Conservation (phyloP, 2,888 invertebrate genomes). For the Nomada lathburiana region DNA sequence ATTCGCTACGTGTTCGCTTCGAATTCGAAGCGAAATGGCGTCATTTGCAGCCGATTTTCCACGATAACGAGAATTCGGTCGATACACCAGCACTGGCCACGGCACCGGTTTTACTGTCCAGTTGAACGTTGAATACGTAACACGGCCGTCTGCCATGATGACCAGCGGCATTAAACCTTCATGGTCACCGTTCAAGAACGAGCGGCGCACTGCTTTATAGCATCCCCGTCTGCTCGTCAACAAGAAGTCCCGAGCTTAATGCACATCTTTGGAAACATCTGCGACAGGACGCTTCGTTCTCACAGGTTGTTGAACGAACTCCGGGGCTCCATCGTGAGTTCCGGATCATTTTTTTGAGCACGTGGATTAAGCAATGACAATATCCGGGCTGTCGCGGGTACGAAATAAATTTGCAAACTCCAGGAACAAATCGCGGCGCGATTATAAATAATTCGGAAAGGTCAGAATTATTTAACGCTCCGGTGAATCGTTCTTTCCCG, state of each 20-base stretch:
- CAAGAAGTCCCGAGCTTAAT: background rate
- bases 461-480: too few relatives aligned
- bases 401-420: too few relatives aligned
- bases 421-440: too few relatives aligned
- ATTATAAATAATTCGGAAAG: too few relatives aligned
- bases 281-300: background rate
- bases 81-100: background rate
- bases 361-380: background rate
- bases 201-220: constrained; percentile 18
- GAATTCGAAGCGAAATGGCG: background rate
- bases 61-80: background rate
- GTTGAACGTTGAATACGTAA: constrained; percentile 35
- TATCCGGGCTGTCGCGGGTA: background rate
- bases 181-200: constrained; percentile 17
- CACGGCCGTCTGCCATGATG: background rate
- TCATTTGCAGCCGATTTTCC: constrained; percentile 16
- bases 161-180: constrained; percentile 34
- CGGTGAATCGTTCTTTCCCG: background rate
- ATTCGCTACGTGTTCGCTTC: too few relatives aligned
- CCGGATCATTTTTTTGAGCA: background rate
- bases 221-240: background rate
- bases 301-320: background rate
- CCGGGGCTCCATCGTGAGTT: background rate
- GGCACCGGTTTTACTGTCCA: background rate
- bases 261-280: constrained; percentile 22